phyloP scores from a whole-genome alignment of 2,888 invertebrate species.

The Mythimna impura region DNA sequence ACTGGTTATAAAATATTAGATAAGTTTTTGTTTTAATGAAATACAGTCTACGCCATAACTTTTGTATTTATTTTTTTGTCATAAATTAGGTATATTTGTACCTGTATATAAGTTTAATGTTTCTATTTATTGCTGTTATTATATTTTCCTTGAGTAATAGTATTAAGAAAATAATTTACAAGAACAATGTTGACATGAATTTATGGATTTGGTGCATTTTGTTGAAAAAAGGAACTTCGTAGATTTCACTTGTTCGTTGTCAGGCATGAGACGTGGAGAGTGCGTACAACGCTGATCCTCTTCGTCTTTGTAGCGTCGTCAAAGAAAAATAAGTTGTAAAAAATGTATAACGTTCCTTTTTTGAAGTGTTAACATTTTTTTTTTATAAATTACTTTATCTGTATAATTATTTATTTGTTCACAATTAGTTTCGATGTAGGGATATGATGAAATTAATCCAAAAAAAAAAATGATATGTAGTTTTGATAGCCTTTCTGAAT shows the following conservation, averaged over 20 bases:
- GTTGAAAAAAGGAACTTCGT: constrained; percentile 26
- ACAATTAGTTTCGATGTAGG: no score
- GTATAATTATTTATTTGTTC: neutral
- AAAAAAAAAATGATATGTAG: no score
- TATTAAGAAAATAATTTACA: constrained; percentile 33
- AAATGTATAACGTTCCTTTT: neutral
- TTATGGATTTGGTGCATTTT: constrained; percentile 46
- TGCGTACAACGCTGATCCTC: constrained; percentile 75
- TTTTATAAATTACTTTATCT: neutral
- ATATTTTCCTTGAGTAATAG: constrained; percentile 23
- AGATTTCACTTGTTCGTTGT: constrained; percentile 70
- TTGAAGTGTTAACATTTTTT: constrained; percentile 7
- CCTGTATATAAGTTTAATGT: neutral
- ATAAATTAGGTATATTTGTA: constrained; percentile 6
- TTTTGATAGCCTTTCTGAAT: neutral
- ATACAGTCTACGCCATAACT: constrained; percentile 49
- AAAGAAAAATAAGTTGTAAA: constrained; percentile 47
- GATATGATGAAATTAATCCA: neutral
- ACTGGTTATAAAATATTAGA: constrained; percentile 57
- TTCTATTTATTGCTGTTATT: constrained; percentile 15
- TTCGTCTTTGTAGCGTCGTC: constrained; percentile 71
- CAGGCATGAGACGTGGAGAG: constrained; percentile 62
- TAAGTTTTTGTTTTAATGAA: constrained; percentile 53
- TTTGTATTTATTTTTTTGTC: constrained; percentile 31
- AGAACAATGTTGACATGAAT: constrained; percentile 31